Evolutionary conservation across 2,888 invertebrate species (phyloP).

Genomic region (Oegoconia quadripuncta): DNA sequence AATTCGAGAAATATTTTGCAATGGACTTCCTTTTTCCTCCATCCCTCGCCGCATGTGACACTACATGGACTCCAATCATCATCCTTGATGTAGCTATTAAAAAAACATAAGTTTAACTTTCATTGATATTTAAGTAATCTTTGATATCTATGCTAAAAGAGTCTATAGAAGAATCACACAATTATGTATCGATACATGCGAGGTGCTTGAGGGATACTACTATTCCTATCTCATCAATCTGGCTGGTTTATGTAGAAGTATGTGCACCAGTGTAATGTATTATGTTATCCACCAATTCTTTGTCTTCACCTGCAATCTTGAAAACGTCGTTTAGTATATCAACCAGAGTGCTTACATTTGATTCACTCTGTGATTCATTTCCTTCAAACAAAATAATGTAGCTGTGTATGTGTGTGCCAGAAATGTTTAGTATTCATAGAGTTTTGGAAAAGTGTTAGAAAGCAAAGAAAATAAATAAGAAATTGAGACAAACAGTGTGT

Average conservation of each 20-base stretch:
- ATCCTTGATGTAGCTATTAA: slow-evolving; percentile 89
- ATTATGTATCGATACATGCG: slow-evolving; percentile 47
- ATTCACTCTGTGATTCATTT: slow-evolving; percentile 39
- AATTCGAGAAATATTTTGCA: slow-evolving; percentile 97
- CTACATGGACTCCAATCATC: slow-evolving; percentile 95
- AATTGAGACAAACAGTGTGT: slow-evolving; percentile 45
- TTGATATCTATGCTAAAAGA: not conserved
- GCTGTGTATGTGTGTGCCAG: slow-evolving; percentile 56
- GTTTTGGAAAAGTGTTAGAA: slow-evolving; percentile 49
- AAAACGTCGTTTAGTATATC: slow-evolving; percentile 32
- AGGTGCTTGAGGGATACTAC: slow-evolving; percentile 56
- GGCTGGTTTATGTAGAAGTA: slow-evolving; percentile 79
- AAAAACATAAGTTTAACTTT: not conserved
- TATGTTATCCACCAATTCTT: slow-evolving; percentile 40
- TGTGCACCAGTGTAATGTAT: slow-evolving; percentile 66
- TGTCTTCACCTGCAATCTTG: slow-evolving; percentile 37
- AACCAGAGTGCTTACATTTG: slow-evolving; percentile 21
- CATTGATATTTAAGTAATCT: not conserved
- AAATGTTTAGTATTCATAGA: slow-evolving; percentile 39
- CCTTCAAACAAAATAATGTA: slow-evolving; percentile 35
- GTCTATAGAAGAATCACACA: slow-evolving; percentile 45
- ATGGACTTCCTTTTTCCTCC: slow-evolving; percentile 90
- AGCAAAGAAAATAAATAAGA: slow-evolving; percentile 53
- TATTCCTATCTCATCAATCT: slow-evolving; percentile 49
- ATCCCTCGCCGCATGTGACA: slow-evolving; percentile 93